A percentile compares a stretch with the other conserved stretches of the same genome.
Conservation (phyloP, 1,140 invertebrate genomes). For the Cyclargus thomasi region DNA sequence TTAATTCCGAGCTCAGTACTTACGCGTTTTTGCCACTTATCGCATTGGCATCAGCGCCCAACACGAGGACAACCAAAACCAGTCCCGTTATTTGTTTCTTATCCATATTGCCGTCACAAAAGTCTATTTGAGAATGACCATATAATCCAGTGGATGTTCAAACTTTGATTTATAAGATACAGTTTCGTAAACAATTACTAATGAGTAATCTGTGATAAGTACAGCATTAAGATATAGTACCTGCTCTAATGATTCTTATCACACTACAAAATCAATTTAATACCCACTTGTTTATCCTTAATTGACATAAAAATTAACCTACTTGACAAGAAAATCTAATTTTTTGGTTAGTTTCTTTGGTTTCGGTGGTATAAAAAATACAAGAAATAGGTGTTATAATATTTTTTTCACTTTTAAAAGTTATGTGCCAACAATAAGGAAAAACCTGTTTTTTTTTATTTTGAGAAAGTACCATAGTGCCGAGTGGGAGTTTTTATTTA, state of each 20-base stretch:
- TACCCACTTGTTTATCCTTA: background rate
- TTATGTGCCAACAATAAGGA: too few species aligned
- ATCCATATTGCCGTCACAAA: constrained; percentile 32
- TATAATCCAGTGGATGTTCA: background rate
- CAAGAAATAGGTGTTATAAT: too few species aligned
- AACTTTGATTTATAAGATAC: constrained; percentile 19
- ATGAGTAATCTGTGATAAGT: constrained; percentile 4
- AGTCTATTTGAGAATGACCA: constrained; percentile 5
- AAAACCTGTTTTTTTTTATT: too few species aligned
- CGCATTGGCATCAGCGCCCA: constrained; percentile 33
- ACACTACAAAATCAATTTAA: background rate
- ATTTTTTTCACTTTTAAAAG: too few species aligned
- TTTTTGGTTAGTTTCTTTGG: background rate
- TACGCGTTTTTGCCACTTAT: constrained; percentile 27
- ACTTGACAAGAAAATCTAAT: background rate
- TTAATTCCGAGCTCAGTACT: constrained; percentile 14
- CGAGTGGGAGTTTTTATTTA: too few species aligned
- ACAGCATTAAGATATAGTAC: background rate
- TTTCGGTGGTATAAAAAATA: background rate
- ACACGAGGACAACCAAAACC: constrained; percentile 32
- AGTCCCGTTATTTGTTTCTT: constrained; percentile 36
- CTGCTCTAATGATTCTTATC: background rate
- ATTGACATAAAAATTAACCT: background rate
- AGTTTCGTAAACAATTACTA: constrained; percentile 23
- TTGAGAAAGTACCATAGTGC: too few species aligned